These are phyloP conservation scores for Enteromius afrohamiltoni DNA, from an alignment of 2,797 vertebrate genomes.

Conservation along the genomic window DNA sequence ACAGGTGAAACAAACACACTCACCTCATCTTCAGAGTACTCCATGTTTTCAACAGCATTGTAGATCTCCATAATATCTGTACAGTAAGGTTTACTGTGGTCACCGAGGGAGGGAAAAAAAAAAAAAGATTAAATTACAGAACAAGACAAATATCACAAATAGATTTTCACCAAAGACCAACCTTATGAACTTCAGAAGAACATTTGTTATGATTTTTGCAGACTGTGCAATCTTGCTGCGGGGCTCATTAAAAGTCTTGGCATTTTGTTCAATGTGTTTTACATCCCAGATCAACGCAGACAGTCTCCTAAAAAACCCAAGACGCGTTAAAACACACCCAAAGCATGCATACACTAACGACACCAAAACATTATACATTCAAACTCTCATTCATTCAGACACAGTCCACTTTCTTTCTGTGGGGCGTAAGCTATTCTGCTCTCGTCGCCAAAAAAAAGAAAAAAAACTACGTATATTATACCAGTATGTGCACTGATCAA, in stretches of 20 bases:
- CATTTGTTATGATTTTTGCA: constrained; percentile 92
- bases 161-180: constrained; percentile 68
- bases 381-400: not conserved
- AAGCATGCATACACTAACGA: not conserved
- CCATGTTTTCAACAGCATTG: constrained; percentile 88
- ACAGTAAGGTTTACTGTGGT: constrained; percentile 85
- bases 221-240: constrained; percentile 92
- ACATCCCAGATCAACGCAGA: constrained; percentile 96
- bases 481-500: no score
- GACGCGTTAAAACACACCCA: not conserved
- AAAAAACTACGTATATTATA: no score
- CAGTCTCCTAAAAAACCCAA: constrained; percentile 78
- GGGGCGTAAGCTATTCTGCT: not conserved
- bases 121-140: not conserved
- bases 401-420: not conserved
- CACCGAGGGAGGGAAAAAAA: not conserved
- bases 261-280: constrained; percentile 92
- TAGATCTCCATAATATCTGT: constrained; percentile 90
- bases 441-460: no score
- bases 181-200: constrained; percentile 92
- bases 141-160: not conserved
- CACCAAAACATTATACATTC: not conserved
- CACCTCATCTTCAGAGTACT: constrained; percentile 85
- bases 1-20: constrained; percentile 18
- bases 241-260: constrained; percentile 95